Evolutionary conservation across 2,888 invertebrate species (phyloP).

Genomic region (Fragum fragum): DNA sequence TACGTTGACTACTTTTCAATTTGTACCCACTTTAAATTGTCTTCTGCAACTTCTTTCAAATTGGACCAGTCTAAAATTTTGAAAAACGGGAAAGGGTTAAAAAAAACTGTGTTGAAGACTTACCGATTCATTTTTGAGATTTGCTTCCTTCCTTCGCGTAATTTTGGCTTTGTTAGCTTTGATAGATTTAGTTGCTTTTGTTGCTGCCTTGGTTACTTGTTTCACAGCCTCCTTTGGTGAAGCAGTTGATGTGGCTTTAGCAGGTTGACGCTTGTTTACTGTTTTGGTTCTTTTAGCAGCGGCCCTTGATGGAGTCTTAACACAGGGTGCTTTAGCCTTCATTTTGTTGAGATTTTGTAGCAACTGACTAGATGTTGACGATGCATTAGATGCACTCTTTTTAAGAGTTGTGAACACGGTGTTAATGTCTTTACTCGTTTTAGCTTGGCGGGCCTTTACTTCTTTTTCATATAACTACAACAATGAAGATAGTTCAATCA

Average conservation of each 20-base stretch:
- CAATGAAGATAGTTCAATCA: neutral
- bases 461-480: conserved; percentile 1
- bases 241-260: neutral
- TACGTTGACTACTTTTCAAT: too few species aligned
- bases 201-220: neutral
- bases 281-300: neutral
- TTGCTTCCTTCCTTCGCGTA: too few species aligned
- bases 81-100: too few species aligned
- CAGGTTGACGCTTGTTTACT: neutral
- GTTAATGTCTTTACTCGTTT: conserved; percentile 21
- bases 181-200: neutral
- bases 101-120: too few species aligned
- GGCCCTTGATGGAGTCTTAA: neutral
- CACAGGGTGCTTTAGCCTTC: neutral
- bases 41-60: too few species aligned
- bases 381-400: conserved; percentile 38
- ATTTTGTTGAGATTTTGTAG: neutral
- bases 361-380: neutral
- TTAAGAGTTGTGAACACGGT: conserved; percentile 38
- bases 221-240: neutral
- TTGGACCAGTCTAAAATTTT: too few species aligned
- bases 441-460: conserved; percentile 4
- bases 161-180: too few species aligned
- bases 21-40: too few species aligned
- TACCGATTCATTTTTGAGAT: too few species aligned